These are phyloP conservation scores for Muraenolepis orangiensis DNA, from an alignment of 2,797 vertebrate genomes.

Conservation along the genomic window DNA sequence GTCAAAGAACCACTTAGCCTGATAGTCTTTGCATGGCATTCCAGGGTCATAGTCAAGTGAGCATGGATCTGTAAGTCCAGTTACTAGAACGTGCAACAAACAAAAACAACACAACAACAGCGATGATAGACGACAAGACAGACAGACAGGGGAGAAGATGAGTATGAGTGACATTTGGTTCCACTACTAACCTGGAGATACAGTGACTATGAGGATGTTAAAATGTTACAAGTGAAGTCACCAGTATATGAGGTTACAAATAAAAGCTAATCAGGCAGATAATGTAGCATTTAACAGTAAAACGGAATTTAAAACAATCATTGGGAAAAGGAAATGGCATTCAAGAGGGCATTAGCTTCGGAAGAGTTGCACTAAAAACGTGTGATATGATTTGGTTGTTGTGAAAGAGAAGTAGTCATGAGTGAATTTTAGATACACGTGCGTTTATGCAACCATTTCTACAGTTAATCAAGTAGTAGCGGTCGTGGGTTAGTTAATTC, in stretches of 20 bases:
- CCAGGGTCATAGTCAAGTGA: constrained; percentile 83
- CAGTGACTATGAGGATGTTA: constrained; percentile 7
- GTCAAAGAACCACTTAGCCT: constrained; percentile 88
- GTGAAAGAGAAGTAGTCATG: constrained; percentile 22
- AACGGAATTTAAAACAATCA: constrained; percentile 13
- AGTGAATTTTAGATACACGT: constrained; percentile 19
- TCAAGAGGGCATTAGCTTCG: constrained; percentile 27
- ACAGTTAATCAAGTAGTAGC: constrained; percentile 7
- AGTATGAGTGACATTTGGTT: constrained; percentile 28
- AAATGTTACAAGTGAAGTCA: not conserved
- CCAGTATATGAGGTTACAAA: not conserved
- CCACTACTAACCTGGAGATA: constrained; percentile 16
- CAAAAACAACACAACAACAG: constrained; percentile 51
- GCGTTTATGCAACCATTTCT: not conserved
- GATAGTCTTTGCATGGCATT: constrained; percentile 82
- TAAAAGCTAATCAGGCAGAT: not conserved
- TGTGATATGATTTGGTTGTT: not conserved
- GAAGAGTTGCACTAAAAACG: constrained; percentile 12
- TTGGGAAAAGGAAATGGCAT: constrained; percentile 25
- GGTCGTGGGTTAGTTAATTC: constrained; percentile 45
- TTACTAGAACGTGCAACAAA: constrained; percentile 69
- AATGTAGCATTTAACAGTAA: constrained; percentile 14
- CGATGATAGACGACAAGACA: constrained; percentile 36
- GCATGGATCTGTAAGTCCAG: constrained; percentile 79
- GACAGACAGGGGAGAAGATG: constrained; percentile 45